Evolutionary conservation across 2,797 vertebrate species (phyloP), one percentile per base, ranked within the genome.

Genomic region (Fringilla coelebs): DNA sequence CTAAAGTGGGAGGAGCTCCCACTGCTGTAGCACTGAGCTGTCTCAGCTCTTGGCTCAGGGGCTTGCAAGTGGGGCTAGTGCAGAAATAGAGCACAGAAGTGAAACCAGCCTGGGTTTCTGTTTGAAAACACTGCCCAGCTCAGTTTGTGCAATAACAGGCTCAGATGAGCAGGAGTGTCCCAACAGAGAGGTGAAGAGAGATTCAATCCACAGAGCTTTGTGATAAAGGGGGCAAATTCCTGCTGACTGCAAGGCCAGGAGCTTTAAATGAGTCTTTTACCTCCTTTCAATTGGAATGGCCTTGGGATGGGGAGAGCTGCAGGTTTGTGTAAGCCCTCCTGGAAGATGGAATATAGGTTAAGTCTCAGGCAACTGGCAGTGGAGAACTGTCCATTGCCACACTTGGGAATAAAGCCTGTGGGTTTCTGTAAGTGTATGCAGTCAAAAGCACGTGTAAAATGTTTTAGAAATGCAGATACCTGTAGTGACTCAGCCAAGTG

Each of bases 101-200:
- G 93, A 95, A 94, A 93, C 63, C 71, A 70, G 83, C 41, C 60
- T 70, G 74, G 19, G 14, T 65, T 72, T 60, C 13, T 41, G 78
- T 48, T 58, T 48, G 60, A 38, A 63, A 62, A 9, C 57, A 22
- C 58, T 32, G 60, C 67, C 17, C 32, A 17, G 5, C 43, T 73
- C 51, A 68, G 45, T 66, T 55, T 24, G 2, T 41, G 46, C 66
- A 72, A 0, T 31, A 54, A 28, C 36, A 6, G 2, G 24, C n/a
- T 29, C 43, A 34, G 40, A 52, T 52, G 71, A 70, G 65, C 73
- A 73, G 66, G 40, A 77, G 51, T 21, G 5, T 83, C 38, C 31
- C 52, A 72, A 0, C 60, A 68, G 63, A 67, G 66, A 36, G 63
- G 43, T 10, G 48, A 46, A 66, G 75, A 32, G 45, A 41, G 36